Evolutionary conservation across 1,140 invertebrate species (phyloP), one percentile per base, ranked within the genome.

Genomic region (Calephelis virginiensis): DNA sequence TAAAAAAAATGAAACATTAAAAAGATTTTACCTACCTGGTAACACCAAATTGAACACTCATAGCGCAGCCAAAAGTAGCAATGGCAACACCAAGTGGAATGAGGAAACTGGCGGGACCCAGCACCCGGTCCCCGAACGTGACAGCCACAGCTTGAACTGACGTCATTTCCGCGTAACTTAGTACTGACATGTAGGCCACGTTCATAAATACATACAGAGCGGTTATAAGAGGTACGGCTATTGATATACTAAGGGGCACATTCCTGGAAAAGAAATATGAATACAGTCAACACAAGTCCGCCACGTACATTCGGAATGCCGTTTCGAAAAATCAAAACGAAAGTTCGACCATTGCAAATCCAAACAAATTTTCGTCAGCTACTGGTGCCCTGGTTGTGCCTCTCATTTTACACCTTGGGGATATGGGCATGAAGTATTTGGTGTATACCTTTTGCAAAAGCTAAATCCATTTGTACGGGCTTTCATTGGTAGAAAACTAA

Each of bases 131-230:
- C 0, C 94, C 95, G 86, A 96, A 96, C 0, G 92, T 85, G 45
- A 99, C 96, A 14, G 97, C 98, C 0, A 99, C 98, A 0, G 98
- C 98, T 40, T 94, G 93, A 0, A 96, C 94, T 11, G 90, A 91
- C 0, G 95, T 92, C 92, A 99, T 96, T 85, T 98, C 97, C 0
- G 93, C 90, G 3, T 95, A 94, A 7, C 93, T 95, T 64, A 99
- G 90, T 0, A 95, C 97, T 1, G 97, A 95, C 93, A 99, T 96
- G 84, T 99, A 98, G 37, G 97, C 95, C 0, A 99, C 92, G 83
- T 99, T 99, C 93, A 98, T 97, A 65, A 97, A 93, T 7, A 98
- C 95, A 81, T 99, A 99, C 5, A 98, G 93, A 0, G 94, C 76
- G 0, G 97, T 98, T 0, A 98, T 96, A 1, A 97, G 87, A 4